Evolutionary conservation across 2,113 vertebrate species (phyloP).

Genomic region (Peucedramus taeniatus): DNA sequence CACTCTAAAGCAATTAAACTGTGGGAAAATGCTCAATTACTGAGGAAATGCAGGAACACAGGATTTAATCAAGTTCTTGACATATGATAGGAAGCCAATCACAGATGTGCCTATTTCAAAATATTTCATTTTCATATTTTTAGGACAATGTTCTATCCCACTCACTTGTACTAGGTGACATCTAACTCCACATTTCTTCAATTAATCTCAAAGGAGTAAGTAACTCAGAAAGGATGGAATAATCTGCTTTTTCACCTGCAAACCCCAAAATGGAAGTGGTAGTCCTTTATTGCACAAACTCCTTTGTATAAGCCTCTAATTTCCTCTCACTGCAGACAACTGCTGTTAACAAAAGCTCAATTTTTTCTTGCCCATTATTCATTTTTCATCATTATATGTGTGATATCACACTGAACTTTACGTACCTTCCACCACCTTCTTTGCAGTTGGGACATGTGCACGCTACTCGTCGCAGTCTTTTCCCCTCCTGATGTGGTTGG

Average conservation of each 20-base stretch:
- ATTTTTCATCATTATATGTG: not conserved
- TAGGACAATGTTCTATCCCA: not conserved
- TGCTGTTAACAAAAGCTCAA: not conserved
- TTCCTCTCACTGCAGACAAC: not conserved
- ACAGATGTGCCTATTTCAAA: not conserved
- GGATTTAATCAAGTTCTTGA: constrained; percentile 25
- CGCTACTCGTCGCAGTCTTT: constrained; percentile 93
- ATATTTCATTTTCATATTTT: constrained; percentile 11
- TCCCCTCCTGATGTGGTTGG: constrained; percentile 91
- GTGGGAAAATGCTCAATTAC: not conserved
- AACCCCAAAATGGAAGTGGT: not conserved
- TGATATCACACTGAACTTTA: not conserved
- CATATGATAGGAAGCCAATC: not conserved
- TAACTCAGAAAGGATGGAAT: not conserved
- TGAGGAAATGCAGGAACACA: not conserved
- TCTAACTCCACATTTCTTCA: not conserved
- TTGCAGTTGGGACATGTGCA: constrained; percentile 99
- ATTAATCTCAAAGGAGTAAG: not conserved
- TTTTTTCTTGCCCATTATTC: not conserved
- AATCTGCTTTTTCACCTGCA: not conserved
- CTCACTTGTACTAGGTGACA: not conserved
- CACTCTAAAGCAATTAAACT: constrained; percentile 9
- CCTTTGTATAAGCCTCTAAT: not conserved
- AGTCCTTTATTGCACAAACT: not conserved
- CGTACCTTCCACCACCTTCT: constrained; percentile 95